These are phyloP conservation scores for Cataglyphis cursor DNA, from an alignment of 2,888 invertebrate genomes.

Conservation along the genomic window DNA sequence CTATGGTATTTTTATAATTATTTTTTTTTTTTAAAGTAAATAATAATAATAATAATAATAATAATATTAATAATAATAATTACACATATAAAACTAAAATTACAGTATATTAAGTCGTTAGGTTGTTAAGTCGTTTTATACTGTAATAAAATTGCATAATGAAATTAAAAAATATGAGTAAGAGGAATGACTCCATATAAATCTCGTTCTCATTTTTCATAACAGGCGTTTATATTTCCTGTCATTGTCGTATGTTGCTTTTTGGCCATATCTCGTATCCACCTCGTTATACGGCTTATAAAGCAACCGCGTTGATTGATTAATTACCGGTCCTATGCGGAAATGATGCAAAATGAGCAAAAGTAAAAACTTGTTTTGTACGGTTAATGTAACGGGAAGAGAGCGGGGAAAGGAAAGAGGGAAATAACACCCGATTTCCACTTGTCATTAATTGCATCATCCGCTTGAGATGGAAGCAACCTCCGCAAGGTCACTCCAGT, in stretches of 20 bases:
- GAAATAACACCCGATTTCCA: conserved; percentile 10
- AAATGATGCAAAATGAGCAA: background rate
- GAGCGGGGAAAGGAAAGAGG: background rate
- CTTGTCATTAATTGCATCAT: conserved; percentile 34
- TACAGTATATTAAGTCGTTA: too few relatives aligned
- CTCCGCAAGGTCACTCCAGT: background rate
- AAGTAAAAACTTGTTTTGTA: conserved; percentile 21
- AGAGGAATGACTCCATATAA: background rate
- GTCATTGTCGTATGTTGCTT: background rate
- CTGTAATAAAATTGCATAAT: background rate
- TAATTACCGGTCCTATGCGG: conserved; percentile 5
- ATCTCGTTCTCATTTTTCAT: background rate
- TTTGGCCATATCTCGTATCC: background rate
- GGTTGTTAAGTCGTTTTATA: too few relatives aligned
- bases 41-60: background rate
- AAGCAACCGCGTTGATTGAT: conserved; percentile 19
- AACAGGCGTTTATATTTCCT: background rate
- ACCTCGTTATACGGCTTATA: background rate
- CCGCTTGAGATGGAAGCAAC: background rate
- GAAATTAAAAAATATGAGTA: background rate
- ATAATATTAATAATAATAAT: too few relatives aligned
- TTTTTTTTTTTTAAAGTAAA: background rate
- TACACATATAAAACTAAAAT: too few relatives aligned
- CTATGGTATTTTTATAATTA: background rate
- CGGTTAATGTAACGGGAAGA: background rate